Evolutionary conservation across 1,140 invertebrate species (phyloP), one percentile per base, ranked within the genome.

Genomic region (Heliothis subflexa): DNA sequence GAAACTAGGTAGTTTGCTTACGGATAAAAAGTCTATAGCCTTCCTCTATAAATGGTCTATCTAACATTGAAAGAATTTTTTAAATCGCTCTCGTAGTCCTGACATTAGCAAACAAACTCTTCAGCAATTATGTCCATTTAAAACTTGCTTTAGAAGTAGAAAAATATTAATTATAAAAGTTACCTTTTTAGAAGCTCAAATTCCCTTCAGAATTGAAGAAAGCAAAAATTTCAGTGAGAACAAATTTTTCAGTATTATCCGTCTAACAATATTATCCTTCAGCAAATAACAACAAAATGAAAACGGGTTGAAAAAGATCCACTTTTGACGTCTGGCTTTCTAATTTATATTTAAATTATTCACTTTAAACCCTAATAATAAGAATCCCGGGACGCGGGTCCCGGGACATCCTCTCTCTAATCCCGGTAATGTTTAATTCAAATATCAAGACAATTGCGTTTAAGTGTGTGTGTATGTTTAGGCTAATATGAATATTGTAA

Each of bases 301-400:
- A 40, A 14, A 50, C n/a, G 61, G 33, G 11, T n/a, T 57, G 7
- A 25, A 57, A 59, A 25, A 70, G 50, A 70, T 70, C 66, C 21
- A 50, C 18, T 70, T 70, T 70, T 70, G 66, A 50, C 50, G 66
- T 70, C 49, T 14, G 16, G 45, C 10, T 12, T 52, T 70, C 47
- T 50, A 50, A 62, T 62, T 16, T 40, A 45, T 40, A 25, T 70
- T 50, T 70, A 70, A 70, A 70, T 70, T 70, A 70, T 70, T 70
- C 66, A 59, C 45, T 25, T 50, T 25, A 25, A 70, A 50, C 66
- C n/a, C n/a, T n/a, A n/a, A n/a, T n/a, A 21, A 59, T 59, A 28
- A 57, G 21, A 18, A 59, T 59, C 3, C 11, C 16, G 21, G 7
- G 57, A 25, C 9, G 21, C 16, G 21, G 7, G 57, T 12, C 9